Conservation (phyloP, 2,888 invertebrate genomes). For the Colletes collaris region DNA sequence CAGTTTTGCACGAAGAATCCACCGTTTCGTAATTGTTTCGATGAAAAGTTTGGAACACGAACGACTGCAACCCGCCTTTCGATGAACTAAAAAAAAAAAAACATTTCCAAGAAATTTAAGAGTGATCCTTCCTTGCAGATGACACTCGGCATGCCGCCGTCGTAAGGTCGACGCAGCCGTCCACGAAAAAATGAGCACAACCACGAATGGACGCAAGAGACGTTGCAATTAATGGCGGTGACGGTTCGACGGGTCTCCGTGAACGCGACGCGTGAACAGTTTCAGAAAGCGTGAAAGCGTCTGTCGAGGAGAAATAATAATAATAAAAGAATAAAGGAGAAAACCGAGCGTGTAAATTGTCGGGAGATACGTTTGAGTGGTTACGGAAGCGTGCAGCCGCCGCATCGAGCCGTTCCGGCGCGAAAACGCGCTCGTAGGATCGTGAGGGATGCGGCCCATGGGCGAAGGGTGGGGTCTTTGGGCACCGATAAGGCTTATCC, state of each 20-base stretch:
- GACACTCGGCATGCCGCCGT: conserved; percentile 62
- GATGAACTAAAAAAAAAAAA: neutral
- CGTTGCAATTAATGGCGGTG: neutral
- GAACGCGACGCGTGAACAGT: conserved; percentile 2
- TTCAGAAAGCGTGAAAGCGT: neutral
- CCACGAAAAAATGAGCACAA: conserved; percentile 26
- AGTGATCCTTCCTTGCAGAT: conserved; percentile 61
- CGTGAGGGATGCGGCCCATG: conserved; percentile 65
- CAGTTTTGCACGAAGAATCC: no score
- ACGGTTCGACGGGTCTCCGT: neutral
- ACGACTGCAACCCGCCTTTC: conserved; percentile 37
- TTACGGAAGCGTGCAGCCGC: conserved; percentile 16
- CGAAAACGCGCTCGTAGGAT: conserved; percentile 44
- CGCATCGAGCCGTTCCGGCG: conserved; percentile 22
- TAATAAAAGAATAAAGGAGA: neutral
- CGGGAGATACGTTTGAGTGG: conserved; percentile 27
- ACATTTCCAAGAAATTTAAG: conserved; percentile 29
- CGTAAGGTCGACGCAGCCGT: conserved; percentile 59
- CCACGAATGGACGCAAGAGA: conserved; percentile 12
- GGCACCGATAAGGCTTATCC: conserved; percentile 78
- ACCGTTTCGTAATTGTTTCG: no score
- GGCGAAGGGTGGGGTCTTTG: conserved; percentile 71
- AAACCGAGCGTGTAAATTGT: conserved; percentile 40
- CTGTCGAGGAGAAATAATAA: neutral
- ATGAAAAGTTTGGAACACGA: conserved; percentile 3